Evolutionary conservation across 2,797 vertebrate genomes (phyloP).

Genomic region (Oreortyx pictus): DNA sequence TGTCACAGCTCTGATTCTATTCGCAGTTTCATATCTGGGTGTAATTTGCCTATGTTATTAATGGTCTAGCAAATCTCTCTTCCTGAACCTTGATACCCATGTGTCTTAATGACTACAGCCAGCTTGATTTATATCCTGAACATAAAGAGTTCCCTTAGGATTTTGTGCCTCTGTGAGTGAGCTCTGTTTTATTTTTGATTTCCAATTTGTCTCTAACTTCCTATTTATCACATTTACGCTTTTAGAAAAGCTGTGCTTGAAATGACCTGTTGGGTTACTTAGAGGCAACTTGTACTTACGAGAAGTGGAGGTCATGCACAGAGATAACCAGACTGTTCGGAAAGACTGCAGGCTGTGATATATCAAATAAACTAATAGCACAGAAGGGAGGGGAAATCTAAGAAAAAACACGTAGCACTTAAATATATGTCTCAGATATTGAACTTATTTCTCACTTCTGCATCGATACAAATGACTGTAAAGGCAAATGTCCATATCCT

Average conservation of each 20-base stretch:
- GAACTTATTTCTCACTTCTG: background rate
- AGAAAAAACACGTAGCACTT: background rate
- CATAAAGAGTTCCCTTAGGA: background rate
- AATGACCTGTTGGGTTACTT: background rate
- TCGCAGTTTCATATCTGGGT: background rate
- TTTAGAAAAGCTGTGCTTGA: background rate
- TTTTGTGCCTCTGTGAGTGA: background rate
- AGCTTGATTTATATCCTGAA: background rate
- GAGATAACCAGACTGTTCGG: background rate
- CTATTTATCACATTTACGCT: background rate
- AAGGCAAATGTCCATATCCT: background rate
- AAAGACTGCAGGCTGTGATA: background rate
- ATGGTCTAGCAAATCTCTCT: background rate
- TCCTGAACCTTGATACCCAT: background rate
- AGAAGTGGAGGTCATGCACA: background rate
- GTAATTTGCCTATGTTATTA: conserved; percentile 3
- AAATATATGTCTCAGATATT: background rate
- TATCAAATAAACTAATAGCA: background rate
- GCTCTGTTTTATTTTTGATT: background rate
- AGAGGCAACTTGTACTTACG: background rate
- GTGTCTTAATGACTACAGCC: background rate
- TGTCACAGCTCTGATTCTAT: background rate
- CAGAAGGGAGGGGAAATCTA: background rate
- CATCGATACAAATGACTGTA: background rate
- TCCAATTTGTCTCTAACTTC: background rate